phyloP scores from a whole-genome alignment of 2,797 vertebrate genomes.

The Tadarida brasiliensis region DNA sequence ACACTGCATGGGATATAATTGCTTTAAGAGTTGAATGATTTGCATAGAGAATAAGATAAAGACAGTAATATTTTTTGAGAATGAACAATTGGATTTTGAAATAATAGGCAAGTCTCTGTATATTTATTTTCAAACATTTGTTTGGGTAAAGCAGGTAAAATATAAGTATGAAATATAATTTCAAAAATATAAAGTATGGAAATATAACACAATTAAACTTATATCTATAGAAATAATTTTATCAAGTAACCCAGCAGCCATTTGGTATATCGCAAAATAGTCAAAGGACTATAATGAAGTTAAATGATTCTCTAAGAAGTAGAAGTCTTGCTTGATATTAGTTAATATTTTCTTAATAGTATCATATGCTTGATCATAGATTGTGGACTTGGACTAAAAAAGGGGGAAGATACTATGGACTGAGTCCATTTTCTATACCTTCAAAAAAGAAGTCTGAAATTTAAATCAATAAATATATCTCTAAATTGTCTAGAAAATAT shows the following conservation, averaged over 20 bases:
- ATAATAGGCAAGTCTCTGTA: not conserved
- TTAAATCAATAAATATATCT: not conserved
- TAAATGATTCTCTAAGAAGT: not conserved
- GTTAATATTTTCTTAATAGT: not conserved
- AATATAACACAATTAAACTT: not conserved
- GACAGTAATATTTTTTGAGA: not conserved
- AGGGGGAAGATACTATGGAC: accelerated
- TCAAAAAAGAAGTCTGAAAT: not conserved
- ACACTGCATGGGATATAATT: not conserved
- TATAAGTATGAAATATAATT: not conserved
- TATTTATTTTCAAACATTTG: not conserved
- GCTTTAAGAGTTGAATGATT: not conserved
- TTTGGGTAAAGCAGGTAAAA: not conserved
- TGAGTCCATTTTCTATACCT: not conserved
- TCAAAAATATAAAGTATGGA: not conserved
- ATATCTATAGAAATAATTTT: not conserved
- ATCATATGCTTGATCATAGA: not conserved
- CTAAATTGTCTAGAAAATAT: not conserved
- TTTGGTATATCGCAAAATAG: not conserved
- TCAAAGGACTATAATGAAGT: not conserved
- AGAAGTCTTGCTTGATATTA: not conserved
- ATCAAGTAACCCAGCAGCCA: not conserved
- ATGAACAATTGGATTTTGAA: not conserved
- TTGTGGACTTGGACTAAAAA: not conserved
- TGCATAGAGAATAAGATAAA: not conserved